Base-by-base conservation (phyloP, 2,888 invertebrate species). In the Netelia fuscicornis region DNA sequence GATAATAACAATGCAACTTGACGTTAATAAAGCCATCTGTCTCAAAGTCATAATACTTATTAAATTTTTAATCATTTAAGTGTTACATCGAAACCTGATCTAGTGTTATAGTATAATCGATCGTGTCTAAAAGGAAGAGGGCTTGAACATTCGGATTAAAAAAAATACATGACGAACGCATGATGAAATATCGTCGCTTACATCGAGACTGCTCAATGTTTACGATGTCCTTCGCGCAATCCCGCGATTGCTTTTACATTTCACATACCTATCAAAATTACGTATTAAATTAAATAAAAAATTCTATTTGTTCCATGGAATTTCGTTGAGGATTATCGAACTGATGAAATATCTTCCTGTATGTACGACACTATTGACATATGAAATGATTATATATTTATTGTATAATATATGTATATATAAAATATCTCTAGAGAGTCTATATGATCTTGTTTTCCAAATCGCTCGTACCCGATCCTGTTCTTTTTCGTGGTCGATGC, bases 391-490 rank as follows among this genome's bases (percentile, higher is more conserved):
- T 89, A 88, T 89, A 90, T 89, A 90, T 89, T 89, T 89, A 90
- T 89, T 88, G 88, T 88, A 88, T 81, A 85, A 75, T 86, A 89
- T 88, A 89, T 88, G 81, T 88, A 87, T 90, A 89, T 89, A 90
- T 88, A 90, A 89, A 89, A 86, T 87, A 88, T 84, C 85, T 86
- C 83, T 87, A 84, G 84, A 37, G 10, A 80, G 48, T 62, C 13
- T 68, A 60, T 20, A 54, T n/a, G 10, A 48, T 75, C 67, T 1
- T 74, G 20, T 17, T 23, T 48, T 23, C 1, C 17, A 30, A 37
- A n/a, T 13, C 37, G 11, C n/a, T 6, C 13, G 9, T 13, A 48
- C 11, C 48, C 2, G 8, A 48, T 48, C 48, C 48, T 48, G 2
- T 8, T 48, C 1, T 10, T 48, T 48, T 2, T 11, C 2, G 1